Conservation (phyloP, 2,113 vertebrate genomes). For the Capreolus pygargus region DNA sequence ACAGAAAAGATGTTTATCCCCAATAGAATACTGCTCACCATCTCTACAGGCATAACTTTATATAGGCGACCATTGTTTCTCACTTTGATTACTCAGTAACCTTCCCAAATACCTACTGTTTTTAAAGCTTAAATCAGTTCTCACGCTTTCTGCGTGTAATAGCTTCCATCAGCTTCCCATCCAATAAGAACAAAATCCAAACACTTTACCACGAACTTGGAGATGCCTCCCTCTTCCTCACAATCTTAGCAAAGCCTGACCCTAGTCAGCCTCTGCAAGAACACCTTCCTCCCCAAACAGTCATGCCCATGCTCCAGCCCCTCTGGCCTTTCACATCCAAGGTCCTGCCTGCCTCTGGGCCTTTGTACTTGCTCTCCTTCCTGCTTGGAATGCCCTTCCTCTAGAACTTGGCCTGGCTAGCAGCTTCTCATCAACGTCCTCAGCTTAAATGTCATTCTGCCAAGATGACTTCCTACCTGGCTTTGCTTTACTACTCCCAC, state of each 20-base stretch:
- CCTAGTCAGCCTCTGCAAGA: not conserved
- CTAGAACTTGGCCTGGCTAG: not conserved
- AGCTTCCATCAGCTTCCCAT: not conserved
- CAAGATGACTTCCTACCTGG: not conserved
- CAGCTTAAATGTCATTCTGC: not conserved
- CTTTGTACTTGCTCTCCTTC: not conserved
- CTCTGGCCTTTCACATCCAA: too few species aligned
- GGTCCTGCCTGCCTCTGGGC: not conserved
- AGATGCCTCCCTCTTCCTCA: not conserved
- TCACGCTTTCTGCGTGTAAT: not conserved
- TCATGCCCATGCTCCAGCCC: not conserved
- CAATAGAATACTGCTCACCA: too few species aligned
- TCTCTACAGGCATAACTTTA: not conserved
- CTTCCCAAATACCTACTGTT: not conserved
- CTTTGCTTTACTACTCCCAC: not conserved
- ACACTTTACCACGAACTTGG: accelerated
- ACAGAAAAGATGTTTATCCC: not conserved
- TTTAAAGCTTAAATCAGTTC: not conserved
- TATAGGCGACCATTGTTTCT: not conserved
- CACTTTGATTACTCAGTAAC: not conserved
- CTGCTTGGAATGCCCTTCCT: not conserved
- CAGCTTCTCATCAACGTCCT: not conserved
- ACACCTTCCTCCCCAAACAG: not conserved
- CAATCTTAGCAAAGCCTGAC: too few species aligned
- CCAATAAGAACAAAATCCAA: not conserved